Evolutionary conservation across 1,140 invertebrate species (phyloP).

Genomic region (Eulimnadia texana): DNA sequence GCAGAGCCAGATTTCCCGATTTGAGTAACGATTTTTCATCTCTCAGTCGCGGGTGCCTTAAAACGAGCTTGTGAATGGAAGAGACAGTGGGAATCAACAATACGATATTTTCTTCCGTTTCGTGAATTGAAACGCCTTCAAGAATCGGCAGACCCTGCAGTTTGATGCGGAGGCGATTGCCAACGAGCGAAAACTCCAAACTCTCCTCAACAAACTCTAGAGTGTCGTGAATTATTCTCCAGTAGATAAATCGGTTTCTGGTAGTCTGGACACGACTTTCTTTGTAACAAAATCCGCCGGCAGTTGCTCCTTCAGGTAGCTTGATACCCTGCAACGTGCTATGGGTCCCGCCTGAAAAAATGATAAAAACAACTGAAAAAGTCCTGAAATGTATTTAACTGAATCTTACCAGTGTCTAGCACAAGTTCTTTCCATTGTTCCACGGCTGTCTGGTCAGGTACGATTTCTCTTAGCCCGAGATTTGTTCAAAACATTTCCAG

Average conservation of each 20-base stretch:
- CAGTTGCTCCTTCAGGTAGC: constrained; percentile 67
- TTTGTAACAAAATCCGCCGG: constrained; percentile 70
- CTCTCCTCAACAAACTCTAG: constrained; percentile 81
- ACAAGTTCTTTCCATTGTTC: constrained; percentile 69
- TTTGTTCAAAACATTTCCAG: not conserved
- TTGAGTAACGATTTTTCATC: not conserved
- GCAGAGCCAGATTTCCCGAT: constrained; percentile 22
- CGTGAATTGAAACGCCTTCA: constrained; percentile 60
- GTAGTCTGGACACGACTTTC: constrained; percentile 39
- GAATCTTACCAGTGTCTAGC: constrained; percentile 51
- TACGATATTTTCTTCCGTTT: constrained; percentile 49
- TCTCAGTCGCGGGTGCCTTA: constrained; percentile 49
- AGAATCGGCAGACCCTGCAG: constrained; percentile 75
- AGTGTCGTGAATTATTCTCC: constrained; percentile 66
- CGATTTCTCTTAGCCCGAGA: constrained; percentile 55
- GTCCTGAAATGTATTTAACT: constrained; percentile 9
- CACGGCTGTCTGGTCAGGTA: constrained; percentile 51
- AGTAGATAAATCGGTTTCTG: constrained; percentile 74
- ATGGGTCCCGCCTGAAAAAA: constrained; percentile 57
- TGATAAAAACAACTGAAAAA: not conserved
- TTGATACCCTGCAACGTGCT: constrained; percentile 88
- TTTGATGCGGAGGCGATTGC: constrained; percentile 58
- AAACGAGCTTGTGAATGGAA: constrained; percentile 69
- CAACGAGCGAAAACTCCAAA: constrained; percentile 60
- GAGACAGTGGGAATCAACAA: constrained; percentile 79